Evolutionary conservation across 2,113 vertebrate genomes (phyloP).

Genomic region (Numenius arquata): DNA sequence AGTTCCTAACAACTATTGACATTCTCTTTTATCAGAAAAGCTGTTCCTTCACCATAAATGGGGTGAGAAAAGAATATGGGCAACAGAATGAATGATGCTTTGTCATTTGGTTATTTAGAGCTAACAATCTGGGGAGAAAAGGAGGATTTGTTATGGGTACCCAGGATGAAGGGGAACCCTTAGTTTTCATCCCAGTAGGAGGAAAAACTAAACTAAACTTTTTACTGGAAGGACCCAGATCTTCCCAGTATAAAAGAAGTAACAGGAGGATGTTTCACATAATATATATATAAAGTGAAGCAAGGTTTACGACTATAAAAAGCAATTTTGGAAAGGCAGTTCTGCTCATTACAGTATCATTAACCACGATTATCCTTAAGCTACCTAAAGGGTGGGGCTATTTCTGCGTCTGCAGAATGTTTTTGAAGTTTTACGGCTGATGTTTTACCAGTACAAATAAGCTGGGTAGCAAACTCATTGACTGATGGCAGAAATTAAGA

Average conservation of each 20-base stretch:
- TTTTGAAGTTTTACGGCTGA: not conserved
- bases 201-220: not conserved
- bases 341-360: not conserved
- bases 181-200: not conserved
- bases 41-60: not conserved
- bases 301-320: not conserved
- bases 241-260: not conserved
- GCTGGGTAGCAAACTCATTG: not conserved
- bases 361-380: not conserved
- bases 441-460: not conserved
- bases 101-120: not conserved
- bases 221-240: not conserved
- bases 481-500: not conserved
- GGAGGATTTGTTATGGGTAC: accelerated
- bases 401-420: not conserved
- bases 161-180: not conserved
- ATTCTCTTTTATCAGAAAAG: not conserved
- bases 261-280: not conserved
- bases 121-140: not conserved
- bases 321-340: not conserved
- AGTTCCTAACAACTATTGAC: not conserved
- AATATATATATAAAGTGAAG: not conserved
- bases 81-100: not conserved
- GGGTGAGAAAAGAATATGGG: not conserved
- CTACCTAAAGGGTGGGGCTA: not conserved